A percentile compares a stretch with the other conserved stretches of the same genome.
phyloP scores from a whole-genome alignment of 2,888 invertebrate genomes.

The Pollenia amentaria region DNA sequence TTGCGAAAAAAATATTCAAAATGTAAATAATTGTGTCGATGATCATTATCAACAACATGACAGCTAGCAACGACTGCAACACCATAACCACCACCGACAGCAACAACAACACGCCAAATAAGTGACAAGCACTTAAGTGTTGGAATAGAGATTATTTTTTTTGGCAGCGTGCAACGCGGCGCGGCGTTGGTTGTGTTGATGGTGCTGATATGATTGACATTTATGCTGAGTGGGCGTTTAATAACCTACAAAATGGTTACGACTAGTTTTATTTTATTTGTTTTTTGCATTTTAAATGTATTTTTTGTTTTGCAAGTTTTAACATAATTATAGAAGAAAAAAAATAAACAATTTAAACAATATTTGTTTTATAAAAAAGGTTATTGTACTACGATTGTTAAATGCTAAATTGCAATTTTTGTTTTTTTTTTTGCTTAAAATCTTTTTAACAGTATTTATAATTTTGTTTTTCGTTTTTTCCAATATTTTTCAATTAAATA shows the following conservation, averaged over 20 bases:
- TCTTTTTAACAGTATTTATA: not conserved
- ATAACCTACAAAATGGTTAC: constrained; percentile 64
- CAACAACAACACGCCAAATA: constrained; percentile 9
- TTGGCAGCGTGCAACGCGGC: not conserved
- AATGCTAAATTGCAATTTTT: constrained; percentile 51
- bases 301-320: constrained; percentile 39
- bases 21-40: constrained; percentile 47
- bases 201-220: constrained; percentile 69
- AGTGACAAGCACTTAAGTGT: constrained; percentile 26
- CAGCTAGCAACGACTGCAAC: constrained; percentile 40
- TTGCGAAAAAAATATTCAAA: not conserved
- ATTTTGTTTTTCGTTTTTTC: not conserved
- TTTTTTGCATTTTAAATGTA: constrained; percentile 37
- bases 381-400: constrained; percentile 47
- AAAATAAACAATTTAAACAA: not conserved
- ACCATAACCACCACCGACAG: not conserved
- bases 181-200: constrained; percentile 6
- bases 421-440: constrained; percentile 2
- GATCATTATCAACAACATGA: constrained; percentile 64
- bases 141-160: constrained; percentile 15
- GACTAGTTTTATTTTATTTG: constrained; percentile 17
- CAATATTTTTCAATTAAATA: not conserved
- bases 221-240: constrained; percentile 71
- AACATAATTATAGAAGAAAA: constrained; percentile 7
- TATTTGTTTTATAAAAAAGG: constrained; percentile 52